Evolutionary conservation across 2,113 vertebrate genomes (phyloP).

Genomic region (Excalfactoria chinensis): DNA sequence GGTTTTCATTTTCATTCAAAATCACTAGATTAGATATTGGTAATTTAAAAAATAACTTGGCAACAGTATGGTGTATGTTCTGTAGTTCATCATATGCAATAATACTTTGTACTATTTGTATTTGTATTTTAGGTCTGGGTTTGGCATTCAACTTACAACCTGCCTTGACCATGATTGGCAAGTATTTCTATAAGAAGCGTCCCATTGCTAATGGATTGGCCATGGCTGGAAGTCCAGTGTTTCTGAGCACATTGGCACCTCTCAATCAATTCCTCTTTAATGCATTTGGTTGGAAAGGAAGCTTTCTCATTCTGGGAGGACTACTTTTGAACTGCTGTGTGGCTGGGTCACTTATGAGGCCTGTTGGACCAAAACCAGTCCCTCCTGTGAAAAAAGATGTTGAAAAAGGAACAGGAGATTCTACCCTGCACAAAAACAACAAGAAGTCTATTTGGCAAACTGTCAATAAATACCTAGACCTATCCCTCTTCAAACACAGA

Average conservation of each 20-base stretch:
- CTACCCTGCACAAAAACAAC: slow-evolving; percentile 59
- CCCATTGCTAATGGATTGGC: slow-evolving; percentile 94
- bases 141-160: slow-evolving; percentile 98
- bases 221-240: slow-evolving; percentile 98
- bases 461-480: slow-evolving; percentile 91
- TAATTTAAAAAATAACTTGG: background rate
- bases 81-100: slow-evolving; percentile 1
- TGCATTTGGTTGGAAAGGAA: slow-evolving; percentile 93
- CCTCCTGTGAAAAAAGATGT: slow-evolving; percentile 76
- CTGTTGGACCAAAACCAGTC: slow-evolving; percentile 74
- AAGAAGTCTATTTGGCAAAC: slow-evolving; percentile 76
- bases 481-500: slow-evolving; percentile 94
- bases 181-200: slow-evolving; percentile 93
- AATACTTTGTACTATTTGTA: slow-evolving; percentile 28
- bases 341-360: slow-evolving; percentile 94
- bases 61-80: background rate
- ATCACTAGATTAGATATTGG: background rate
- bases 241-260: slow-evolving; percentile 94
- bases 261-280: slow-evolving; percentile 97
- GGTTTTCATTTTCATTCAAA: background rate
- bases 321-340: slow-evolving; percentile 94
- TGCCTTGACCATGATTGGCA: slow-evolving; percentile 95
- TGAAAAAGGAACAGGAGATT: slow-evolving; percentile 46
- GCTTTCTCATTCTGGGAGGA: slow-evolving; percentile 93
- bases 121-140: slow-evolving; percentile 86